These are phyloP conservation scores for Pterocles orientalis DNA, from an alignment of 2,113 vertebrate species.

Conservation along the genomic window DNA sequence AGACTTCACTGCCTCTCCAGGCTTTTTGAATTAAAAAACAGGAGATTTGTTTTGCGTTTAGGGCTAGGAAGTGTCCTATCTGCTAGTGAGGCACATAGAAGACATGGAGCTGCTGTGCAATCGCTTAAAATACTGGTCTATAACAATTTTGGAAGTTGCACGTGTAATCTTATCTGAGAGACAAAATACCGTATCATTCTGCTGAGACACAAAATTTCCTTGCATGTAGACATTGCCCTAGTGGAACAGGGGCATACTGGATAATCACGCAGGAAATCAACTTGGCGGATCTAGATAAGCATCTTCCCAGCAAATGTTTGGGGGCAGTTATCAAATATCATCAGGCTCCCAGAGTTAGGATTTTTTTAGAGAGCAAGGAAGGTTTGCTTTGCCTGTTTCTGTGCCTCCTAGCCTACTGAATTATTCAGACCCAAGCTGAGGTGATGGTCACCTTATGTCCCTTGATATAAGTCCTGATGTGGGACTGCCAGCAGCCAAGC, in stretches of 20 bases:
- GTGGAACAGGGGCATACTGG: neutral
- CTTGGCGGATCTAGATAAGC: neutral
- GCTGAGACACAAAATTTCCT: neutral
- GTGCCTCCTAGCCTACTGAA: neutral
- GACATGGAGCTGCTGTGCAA: neutral
- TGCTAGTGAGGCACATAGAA: neutral
- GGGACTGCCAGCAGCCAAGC: neutral
- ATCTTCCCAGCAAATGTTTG: neutral
- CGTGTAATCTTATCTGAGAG: neutral
- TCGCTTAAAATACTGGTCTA: neutral
- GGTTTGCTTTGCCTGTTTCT: neutral
- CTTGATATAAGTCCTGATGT: neutral
- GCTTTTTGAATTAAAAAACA: neutral
- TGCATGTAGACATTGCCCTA: neutral
- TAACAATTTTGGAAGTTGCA: neutral
- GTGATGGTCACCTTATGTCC: neutral
- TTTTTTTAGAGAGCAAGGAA: neutral
- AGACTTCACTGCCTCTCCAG: neutral
- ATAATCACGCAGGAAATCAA: neutral
- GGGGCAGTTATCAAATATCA: neutral
- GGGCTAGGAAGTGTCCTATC: neutral
- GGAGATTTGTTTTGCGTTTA: neutral
- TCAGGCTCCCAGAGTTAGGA: neutral
- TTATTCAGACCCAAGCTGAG: neutral
- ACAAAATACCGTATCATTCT: neutral